Evolutionary conservation across 1,140 invertebrate genomes (phyloP).

Genomic region (Pogonognathellus flavescens): DNA sequence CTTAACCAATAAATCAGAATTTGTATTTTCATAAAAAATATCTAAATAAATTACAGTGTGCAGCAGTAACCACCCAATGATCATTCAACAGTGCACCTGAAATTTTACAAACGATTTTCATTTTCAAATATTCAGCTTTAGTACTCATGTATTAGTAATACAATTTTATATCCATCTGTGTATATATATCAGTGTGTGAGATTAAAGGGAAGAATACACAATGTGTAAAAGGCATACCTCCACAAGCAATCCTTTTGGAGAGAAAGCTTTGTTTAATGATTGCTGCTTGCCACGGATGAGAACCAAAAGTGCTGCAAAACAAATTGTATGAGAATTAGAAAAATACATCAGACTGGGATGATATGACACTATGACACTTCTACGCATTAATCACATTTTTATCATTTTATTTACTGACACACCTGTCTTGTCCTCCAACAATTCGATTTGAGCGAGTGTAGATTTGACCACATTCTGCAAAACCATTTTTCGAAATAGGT

Average conservation of each 20-base stretch:
- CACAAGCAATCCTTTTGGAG: slow-evolving; percentile 90
- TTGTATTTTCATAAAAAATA: too few species aligned
- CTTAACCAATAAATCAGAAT: too few species aligned
- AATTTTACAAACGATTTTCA: background rate
- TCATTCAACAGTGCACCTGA: slow-evolving; percentile 79
- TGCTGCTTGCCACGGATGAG: slow-evolving; percentile 95
- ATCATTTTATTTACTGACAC: background rate
- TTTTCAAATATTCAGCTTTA: background rate
- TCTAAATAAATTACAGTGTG: slow-evolving; percentile 68
- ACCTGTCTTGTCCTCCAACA: slow-evolving; percentile 76
- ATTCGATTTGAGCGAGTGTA: slow-evolving; percentile 89
- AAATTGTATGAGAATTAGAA: slow-evolving; percentile 75
- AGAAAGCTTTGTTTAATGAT: slow-evolving; percentile 92
- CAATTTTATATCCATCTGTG: background rate
- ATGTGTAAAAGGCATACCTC: slow-evolving; percentile 85
- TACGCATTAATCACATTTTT: background rate
- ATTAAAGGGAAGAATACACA: background rate
- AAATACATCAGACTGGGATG: background rate
- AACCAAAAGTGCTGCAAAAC: slow-evolving; percentile 81
- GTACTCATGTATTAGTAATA: too few species aligned
- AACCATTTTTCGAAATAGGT: slow-evolving; percentile 30
- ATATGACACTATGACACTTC: background rate
- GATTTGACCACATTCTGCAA: slow-evolving; percentile 87
- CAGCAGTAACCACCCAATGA: slow-evolving; percentile 78
- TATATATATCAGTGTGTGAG: background rate